Evolutionary conservation across 2,888 invertebrate genomes (phyloP).

Genomic region (Bhutanitis thaidina): DNA sequence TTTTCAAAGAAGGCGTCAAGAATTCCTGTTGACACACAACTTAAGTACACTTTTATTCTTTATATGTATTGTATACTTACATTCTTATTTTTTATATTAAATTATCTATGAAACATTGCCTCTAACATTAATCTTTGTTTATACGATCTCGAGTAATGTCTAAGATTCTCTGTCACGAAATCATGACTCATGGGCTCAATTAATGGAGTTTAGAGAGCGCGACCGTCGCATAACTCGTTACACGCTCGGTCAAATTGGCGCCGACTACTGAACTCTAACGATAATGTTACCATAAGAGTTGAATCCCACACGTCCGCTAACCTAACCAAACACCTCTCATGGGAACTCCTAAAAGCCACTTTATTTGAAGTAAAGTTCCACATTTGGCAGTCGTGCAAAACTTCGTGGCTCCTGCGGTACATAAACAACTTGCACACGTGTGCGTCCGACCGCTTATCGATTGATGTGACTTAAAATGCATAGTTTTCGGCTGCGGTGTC

Average conservation of each 20-base stretch:
- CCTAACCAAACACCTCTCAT: constrained; percentile 65
- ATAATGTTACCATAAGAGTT: constrained; percentile 64
- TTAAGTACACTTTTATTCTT: too few species aligned
- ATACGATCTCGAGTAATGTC: constrained; percentile 8
- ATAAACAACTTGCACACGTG: constrained; percentile 74
- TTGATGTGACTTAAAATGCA: constrained; percentile 74
- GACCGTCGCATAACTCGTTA: constrained; percentile 55
- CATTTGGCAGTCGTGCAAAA: constrained; percentile 72
- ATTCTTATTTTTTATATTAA: too few species aligned
- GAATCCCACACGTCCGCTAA: constrained; percentile 57
- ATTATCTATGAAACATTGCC: too few species aligned
- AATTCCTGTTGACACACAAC: too few species aligned
- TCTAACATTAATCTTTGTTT: constrained; percentile 11
- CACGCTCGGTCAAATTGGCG: constrained; percentile 62
- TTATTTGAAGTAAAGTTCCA: constrained; percentile 51
- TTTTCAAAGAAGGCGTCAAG: too few species aligned
- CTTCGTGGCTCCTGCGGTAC: constrained; percentile 70
- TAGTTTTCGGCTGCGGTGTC: constrained; percentile 65
- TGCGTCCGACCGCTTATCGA: constrained; percentile 66
- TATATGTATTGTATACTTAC: too few species aligned
- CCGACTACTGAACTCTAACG: constrained; percentile 64
- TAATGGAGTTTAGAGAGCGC: constrained; percentile 57
- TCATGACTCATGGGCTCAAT: constrained; percentile 51
- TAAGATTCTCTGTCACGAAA: constrained; percentile 47
- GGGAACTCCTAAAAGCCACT: constrained; percentile 68